These are phyloP conservation scores for Astropecten irregularis DNA, from an alignment of 53 echinoderm and acorn worm genomes.

Conservation along the genomic window DNA sequence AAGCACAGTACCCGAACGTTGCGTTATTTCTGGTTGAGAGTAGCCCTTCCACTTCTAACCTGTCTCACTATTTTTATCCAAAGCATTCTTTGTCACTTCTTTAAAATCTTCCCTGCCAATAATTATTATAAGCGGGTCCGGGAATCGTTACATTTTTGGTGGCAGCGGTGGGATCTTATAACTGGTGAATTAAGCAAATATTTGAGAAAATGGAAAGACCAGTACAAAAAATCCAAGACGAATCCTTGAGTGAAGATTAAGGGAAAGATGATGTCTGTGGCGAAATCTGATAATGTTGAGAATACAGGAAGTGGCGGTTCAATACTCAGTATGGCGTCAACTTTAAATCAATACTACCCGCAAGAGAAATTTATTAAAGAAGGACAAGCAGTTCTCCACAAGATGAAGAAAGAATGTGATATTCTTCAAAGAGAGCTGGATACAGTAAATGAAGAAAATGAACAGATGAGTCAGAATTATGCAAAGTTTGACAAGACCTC, in stretches of 20 bases:
- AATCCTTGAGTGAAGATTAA: not conserved
- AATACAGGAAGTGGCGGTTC: not conserved
- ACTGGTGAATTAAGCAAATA: not conserved
- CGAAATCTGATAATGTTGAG: not conserved
- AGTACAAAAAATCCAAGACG: not conserved
- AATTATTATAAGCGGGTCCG: too few species aligned
- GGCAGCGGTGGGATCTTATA: not conserved
- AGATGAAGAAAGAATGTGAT: not conserved
- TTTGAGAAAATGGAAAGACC: not conserved
- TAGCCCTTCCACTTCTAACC: too few species aligned
- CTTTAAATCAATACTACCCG: not conserved
- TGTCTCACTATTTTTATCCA: too few species aligned
- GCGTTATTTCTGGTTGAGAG: too few species aligned
- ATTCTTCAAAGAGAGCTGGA: not conserved
- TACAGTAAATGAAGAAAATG: not conserved
- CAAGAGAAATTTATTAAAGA: constrained; percentile 5
- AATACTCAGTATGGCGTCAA: not conserved
- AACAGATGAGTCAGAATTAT: not conserved
- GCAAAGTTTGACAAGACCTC: not conserved
- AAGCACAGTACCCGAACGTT: too few species aligned
- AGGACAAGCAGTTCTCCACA: not conserved
- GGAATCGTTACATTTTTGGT: constrained; percentile 11
- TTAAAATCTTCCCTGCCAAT: too few species aligned
- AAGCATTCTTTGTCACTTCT: too few species aligned
- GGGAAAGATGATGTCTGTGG: not conserved